Evolutionary conservation across 1,140 invertebrate genomes (phyloP), one percentile per base, ranked within the genome.

Genomic region (Psix sp.): DNA sequence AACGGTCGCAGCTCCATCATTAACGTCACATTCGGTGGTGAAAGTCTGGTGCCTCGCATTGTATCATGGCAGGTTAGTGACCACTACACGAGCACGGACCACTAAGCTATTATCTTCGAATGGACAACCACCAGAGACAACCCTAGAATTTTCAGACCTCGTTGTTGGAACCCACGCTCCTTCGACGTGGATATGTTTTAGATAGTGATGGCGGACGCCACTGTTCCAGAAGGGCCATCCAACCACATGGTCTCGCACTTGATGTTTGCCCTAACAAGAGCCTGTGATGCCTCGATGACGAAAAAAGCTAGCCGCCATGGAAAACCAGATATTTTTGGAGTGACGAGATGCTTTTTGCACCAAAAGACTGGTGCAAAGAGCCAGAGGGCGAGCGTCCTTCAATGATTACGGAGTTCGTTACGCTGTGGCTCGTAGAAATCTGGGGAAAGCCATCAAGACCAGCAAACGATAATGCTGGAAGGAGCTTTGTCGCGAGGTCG

Each of bases 251-350:
- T 29, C 2, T 2, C 26, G 6, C 26, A 2, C 26, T 3, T 29
- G 2, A 7, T 29, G 26, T 5, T 9, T 29, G 7, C 26, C 7
- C 26, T 29, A 1, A 3, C 26, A 2, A 29, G 7, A 7, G 38
- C 38, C 4, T 40, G 38, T n/a, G 16, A 40, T 40, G 38, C 38
- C 1, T 40, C 17, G 9, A 40, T 40, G 16, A 20, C 38, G 7
- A 29, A 18, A 10, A 9, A n/a, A 18, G 16, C 11, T 18, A 29
- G n/a, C 9, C 3, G 10, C 15, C 14, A 18, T 1, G 9, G 26
- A 7, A 29, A 7, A 29, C 26, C 26, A 18, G 17, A 6, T 10
- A 40, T n/a, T 40, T 4, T 5, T 17, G 6, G 16, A 40, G n/a
- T 9, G 38, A 18, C 16, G 38, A 40, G 2, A 10, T 10, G n/a